Conservation (phyloP, 2,797 vertebrate species). For the Gadopsis marmoratus region DNA sequence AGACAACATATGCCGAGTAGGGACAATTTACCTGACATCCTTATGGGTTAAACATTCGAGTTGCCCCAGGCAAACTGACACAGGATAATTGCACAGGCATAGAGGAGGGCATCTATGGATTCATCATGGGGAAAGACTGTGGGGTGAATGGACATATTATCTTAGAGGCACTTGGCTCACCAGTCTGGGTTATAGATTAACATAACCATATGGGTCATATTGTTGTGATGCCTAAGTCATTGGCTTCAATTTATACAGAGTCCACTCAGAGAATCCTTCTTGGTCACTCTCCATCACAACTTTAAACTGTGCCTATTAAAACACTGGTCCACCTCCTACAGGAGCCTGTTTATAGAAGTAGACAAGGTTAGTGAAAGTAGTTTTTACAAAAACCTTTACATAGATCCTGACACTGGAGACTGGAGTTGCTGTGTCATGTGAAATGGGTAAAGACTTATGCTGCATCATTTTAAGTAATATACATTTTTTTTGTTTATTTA, state of each 20-base stretch:
- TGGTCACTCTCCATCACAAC: background rate
- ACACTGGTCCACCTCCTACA: background rate
- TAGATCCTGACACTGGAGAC: background rate
- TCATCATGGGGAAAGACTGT: slow-evolving; percentile 20
- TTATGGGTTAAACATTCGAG: slow-evolving; percentile 16
- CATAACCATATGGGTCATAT: background rate
- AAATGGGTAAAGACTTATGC: background rate
- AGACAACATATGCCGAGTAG: slow-evolving; percentile 33
- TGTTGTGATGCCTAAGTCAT: slow-evolving; percentile 8
- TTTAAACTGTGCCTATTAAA: slow-evolving; percentile 1
- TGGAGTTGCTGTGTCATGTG: background rate
- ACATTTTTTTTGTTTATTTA: no score
- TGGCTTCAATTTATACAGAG: background rate
- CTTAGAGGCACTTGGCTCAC: background rate
- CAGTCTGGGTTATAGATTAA: background rate
- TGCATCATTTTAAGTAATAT: background rate
- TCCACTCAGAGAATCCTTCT: background rate
- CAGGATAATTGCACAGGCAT: slow-evolving; percentile 25
- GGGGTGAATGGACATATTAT: slow-evolving; percentile 22
- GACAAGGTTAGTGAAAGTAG: background rate
- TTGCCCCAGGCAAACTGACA: slow-evolving; percentile 31
- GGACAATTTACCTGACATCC: slow-evolving; percentile 42
- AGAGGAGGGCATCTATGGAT: slow-evolving; percentile 10
- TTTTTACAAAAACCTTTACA: background rate
- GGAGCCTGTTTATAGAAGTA: no score